These are phyloP conservation scores for Drosophila phalerata DNA, from an alignment of 2,888 invertebrate genomes.

Conservation along the genomic window DNA sequence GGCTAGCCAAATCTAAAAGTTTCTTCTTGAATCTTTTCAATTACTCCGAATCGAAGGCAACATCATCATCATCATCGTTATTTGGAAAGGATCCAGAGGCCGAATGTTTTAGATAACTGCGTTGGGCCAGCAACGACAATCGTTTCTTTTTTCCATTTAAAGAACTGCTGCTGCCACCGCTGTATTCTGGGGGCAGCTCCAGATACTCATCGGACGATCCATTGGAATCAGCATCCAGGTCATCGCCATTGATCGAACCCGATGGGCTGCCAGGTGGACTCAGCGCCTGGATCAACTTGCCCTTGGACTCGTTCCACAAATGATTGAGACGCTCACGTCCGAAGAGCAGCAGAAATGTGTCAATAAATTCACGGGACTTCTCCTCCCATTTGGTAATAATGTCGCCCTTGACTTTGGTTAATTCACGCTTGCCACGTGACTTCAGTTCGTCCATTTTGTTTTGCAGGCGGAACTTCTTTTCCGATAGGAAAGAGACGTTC, in stretches of 20 bases:
- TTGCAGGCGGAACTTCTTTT: slow-evolving; percentile 97
- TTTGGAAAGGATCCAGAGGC: slow-evolving; percentile 41
- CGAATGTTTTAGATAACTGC: slow-evolving; percentile 67
- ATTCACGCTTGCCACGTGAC: slow-evolving; percentile 94
- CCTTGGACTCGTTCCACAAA: slow-evolving; percentile 96
- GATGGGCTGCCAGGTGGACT: slow-evolving; percentile 95
- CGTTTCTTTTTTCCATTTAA: slow-evolving; percentile 56
- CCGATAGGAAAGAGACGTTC: slow-evolving; percentile 98
- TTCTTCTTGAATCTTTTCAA: slow-evolving; percentile 42
- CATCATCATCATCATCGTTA: slow-evolving; percentile 45
- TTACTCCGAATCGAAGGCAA: slow-evolving; percentile 63
- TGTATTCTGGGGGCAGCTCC: slow-evolving; percentile 63
- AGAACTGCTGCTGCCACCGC: slow-evolving; percentile 57
- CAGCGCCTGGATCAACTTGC: slow-evolving; percentile 94
- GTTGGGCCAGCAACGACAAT: slow-evolving; percentile 78
- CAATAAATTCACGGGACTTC: slow-evolving; percentile 97
- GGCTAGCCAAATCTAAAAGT: slow-evolving; percentile 46
- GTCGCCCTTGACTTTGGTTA: slow-evolving; percentile 95
- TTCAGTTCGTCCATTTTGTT: slow-evolving; percentile 98
- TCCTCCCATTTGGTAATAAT: slow-evolving; percentile 99
- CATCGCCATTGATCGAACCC: slow-evolving; percentile 82
- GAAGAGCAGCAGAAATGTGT: slow-evolving; percentile 96
- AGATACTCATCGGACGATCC: slow-evolving; percentile 65
- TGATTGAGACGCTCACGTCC: slow-evolving; percentile 93
- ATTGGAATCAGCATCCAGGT: slow-evolving; percentile 68